Base-by-base conservation (phyloP, 1,140 invertebrate species). In the Platyscapa corneri region DNA sequence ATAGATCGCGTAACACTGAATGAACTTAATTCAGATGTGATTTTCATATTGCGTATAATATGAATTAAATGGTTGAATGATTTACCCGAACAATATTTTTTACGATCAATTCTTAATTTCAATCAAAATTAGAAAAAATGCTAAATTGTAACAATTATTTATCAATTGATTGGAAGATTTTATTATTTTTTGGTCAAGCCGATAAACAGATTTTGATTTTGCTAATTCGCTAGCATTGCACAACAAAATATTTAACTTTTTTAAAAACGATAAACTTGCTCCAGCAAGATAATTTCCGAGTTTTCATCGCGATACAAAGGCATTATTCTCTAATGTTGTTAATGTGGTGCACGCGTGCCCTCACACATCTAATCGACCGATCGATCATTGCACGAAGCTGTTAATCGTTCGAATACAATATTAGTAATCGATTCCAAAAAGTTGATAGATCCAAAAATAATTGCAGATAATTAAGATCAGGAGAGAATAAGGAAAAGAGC, bases 371-470 rank as follows among this genome's bases (percentile, higher is more conserved):
- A 39, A 49, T 56, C 64, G 46, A 88, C 88, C 88, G 83, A 91
- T 90, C 89, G 82, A 90, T 90, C 88, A 88, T 86, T 88, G 89
- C 37, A 23, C n/a, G 30, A 56, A 30, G 46, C 32, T 80, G 83
- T 87, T 90, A 90, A 91, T 91, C 89, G 87, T 80, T 87, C 77
- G 85, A 81, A 83, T 89, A 89, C 82, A 86, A 74, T 86, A 18
- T 46, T n/a, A 77, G 32, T 37, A 70, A 77, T 34, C 39, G 42
- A 6, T 3, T n/a, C 74, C n/a, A 75, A 86, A 56, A 85, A 90
- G 89, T 86, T 90, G 90, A 91, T 90, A 88, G 89, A 92, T 92
- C 89, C 88, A 86, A 80, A 90, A 90, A 90, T 92, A 92, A 91
- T 92, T 90, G 89, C 87, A 87, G 86, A 79, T 82, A 81, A 76